phyloP scores from a whole-genome alignment of 2,888 invertebrate genomes.

The Dryocosmus kuriphilus region DNA sequence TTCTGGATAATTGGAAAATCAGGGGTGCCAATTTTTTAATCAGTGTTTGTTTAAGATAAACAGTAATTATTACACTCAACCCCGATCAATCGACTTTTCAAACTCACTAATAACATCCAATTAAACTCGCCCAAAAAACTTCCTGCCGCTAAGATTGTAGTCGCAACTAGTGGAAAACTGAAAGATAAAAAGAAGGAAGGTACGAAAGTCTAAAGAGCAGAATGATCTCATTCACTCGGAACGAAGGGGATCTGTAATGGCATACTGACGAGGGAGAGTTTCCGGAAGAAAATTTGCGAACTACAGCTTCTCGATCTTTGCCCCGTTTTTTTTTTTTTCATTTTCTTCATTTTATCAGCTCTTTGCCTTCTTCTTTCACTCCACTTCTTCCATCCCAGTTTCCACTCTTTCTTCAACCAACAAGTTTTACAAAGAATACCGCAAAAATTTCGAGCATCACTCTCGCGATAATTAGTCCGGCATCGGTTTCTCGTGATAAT shows the following conservation, averaged over 20 bases:
- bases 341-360: slow-evolving; percentile 27
- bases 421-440: slow-evolving; percentile 54
- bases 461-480: slow-evolving; percentile 61
- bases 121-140: slow-evolving; percentile 36
- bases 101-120: slow-evolving; percentile 36
- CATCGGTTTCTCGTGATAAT: slow-evolving; percentile 64
- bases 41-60: slow-evolving; percentile 3
- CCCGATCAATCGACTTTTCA: slow-evolving; percentile 25
- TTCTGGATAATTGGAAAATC: too few species aligned
- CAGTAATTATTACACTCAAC: slow-evolving; percentile 4
- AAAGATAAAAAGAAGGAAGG: slow-evolving; percentile 37
- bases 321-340: slow-evolving; percentile 23
- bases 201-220: slow-evolving; percentile 39
- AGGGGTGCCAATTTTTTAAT: not conserved
- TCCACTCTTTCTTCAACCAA: slow-evolving; percentile 45
- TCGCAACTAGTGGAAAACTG: slow-evolving; percentile 27
- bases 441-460: slow-evolving; percentile 59
- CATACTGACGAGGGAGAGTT: slow-evolving; percentile 38
- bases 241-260: slow-evolving; percentile 38
- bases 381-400: slow-evolving; percentile 12
- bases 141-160: slow-evolving; percentile 27
- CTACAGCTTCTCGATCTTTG: slow-evolving; percentile 36
- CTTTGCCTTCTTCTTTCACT: not conserved
- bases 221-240: slow-evolving; percentile 40
- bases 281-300: slow-evolving; percentile 40